These are phyloP conservation scores for Tortrix viridana DNA, from an alignment of 2,888 invertebrate genomes.

Conservation along the genomic window DNA sequence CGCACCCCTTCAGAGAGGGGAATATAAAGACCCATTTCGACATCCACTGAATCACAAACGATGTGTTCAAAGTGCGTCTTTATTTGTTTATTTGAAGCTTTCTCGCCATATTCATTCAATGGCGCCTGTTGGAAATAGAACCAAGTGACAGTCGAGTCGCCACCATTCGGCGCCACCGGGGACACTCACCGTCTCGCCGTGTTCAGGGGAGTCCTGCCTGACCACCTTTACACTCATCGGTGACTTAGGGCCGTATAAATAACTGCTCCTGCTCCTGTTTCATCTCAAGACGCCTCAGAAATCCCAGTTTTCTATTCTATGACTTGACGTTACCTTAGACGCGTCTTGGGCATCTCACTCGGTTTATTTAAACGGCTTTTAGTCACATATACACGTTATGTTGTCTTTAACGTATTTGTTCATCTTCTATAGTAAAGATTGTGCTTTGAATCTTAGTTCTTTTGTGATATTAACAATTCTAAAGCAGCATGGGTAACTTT, in stretches of 20 bases:
- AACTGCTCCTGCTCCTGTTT: neutral
- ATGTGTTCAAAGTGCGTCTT: conserved; percentile 25
- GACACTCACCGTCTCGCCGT: conserved; percentile 21
- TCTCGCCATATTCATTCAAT: conserved; percentile 43
- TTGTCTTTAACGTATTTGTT: no score
- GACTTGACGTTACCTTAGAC: no score
- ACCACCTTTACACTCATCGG: conserved; percentile 32
- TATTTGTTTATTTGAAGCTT: conserved; percentile 35
- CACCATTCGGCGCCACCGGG: conserved; percentile 47
- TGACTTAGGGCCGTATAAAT: conserved; percentile 5
- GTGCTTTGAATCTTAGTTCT: no score
- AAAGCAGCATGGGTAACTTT: no score
- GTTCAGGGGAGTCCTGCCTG: conserved; percentile 11
- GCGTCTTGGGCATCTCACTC: no score
- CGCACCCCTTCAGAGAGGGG: conserved; percentile 15
- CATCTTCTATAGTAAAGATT: no score
- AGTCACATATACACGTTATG: no score
- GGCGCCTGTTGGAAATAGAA: conserved; percentile 76
- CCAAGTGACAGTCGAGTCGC: conserved; percentile 70
- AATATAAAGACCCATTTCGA: conserved; percentile 25
- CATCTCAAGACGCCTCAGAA: neutral
- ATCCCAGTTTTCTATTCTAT: no score
- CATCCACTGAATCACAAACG: conserved; percentile 27
- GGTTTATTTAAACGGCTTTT: no score
- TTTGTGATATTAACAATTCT: no score